A percentile compares a stretch with the other conserved stretches of the same genome.
These are phyloP conservation scores for Anthrax anthrax DNA, from an alignment of 2,888 invertebrate species.

Conservation along the genomic window DNA sequence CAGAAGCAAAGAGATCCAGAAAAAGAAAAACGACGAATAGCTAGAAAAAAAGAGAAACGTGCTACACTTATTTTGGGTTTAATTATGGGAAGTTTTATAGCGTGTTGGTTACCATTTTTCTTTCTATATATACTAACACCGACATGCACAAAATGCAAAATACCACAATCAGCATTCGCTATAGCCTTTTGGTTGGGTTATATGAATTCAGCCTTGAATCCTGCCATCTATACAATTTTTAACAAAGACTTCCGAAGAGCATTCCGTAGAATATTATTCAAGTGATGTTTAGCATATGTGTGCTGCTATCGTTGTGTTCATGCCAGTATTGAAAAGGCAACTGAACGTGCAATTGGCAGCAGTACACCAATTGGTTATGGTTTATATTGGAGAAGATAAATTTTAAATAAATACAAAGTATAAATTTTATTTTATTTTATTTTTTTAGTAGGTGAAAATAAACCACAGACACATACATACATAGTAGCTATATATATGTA, in stretches of 20 bases:
- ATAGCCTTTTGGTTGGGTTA: constrained; percentile 95
- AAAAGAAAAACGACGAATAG: constrained; percentile 81
- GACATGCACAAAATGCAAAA: constrained; percentile 56
- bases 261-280: constrained; percentile 88
- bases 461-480: too few species aligned
- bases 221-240: constrained; percentile 92
- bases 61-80: constrained; percentile 93
- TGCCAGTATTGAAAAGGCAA: constrained; percentile 35
- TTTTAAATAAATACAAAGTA: constrained; percentile 2
- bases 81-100: constrained; percentile 97
- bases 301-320: constrained; percentile 64
- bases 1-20: constrained; percentile 81
- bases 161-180: constrained; percentile 74
- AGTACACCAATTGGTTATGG: constrained; percentile 35
- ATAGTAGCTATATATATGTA: too few species aligned
- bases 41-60: constrained; percentile 88
- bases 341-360: constrained; percentile 36
- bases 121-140: constrained; percentile 80
- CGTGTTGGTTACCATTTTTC: constrained; percentile 98
- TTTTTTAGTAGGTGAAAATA: too few species aligned
- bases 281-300: constrained; percentile 82
- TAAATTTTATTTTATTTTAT: not conserved
- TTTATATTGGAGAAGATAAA: constrained; percentile 23
- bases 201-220: constrained; percentile 92
- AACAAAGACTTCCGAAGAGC: constrained; percentile 95